Evolutionary conservation across 2,888 invertebrate genomes (phyloP).

Genomic region (Watsonalla cultraria): DNA sequence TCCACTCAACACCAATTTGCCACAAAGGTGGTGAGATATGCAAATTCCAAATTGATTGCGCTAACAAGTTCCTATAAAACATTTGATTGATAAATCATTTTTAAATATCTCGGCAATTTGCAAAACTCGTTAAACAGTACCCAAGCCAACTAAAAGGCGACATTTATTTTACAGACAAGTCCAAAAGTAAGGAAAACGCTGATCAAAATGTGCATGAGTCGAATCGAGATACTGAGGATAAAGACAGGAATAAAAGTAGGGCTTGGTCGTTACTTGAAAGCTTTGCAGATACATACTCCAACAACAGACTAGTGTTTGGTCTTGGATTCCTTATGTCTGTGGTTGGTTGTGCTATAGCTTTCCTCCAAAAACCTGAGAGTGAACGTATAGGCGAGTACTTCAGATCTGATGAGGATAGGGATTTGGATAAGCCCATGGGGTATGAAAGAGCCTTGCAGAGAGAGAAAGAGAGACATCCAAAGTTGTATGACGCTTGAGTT

Average conservation of each 20-base stretch:
- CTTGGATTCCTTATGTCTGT: conserved; percentile 46
- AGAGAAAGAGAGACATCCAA: conserved; percentile 44
- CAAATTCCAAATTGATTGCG: no score
- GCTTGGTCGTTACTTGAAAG: conserved; percentile 53
- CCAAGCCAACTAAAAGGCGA: conserved; percentile 10
- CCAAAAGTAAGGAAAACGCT: conserved; percentile 38
- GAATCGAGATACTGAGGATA: conserved; percentile 54
- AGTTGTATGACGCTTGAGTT: conserved; percentile 54
- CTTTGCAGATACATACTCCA: conserved; percentile 40
- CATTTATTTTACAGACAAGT: conserved; percentile 66
- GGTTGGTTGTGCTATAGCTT: conserved; percentile 10
- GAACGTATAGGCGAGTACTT: conserved; percentile 27
- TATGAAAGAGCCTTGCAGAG: conserved; percentile 44
- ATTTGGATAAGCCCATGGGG: conserved; percentile 45
- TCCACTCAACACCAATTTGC: no score
- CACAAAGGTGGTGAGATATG: no score
- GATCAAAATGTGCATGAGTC: conserved; percentile 50
- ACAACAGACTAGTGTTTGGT: conserved; percentile 42
- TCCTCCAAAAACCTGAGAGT: conserved; percentile 35
- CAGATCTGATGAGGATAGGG: conserved; percentile 17
- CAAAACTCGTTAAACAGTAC: conserved; percentile 6
- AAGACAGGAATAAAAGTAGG: conserved; percentile 28
- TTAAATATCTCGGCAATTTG: neutral
- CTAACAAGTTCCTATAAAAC: no score
- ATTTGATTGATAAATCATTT: no score